Evolutionary conservation across 2,888 invertebrate genomes (phyloP), one percentile per base, ranked within the genome.

Genomic region (Ecdyonurus torrentis): DNA sequence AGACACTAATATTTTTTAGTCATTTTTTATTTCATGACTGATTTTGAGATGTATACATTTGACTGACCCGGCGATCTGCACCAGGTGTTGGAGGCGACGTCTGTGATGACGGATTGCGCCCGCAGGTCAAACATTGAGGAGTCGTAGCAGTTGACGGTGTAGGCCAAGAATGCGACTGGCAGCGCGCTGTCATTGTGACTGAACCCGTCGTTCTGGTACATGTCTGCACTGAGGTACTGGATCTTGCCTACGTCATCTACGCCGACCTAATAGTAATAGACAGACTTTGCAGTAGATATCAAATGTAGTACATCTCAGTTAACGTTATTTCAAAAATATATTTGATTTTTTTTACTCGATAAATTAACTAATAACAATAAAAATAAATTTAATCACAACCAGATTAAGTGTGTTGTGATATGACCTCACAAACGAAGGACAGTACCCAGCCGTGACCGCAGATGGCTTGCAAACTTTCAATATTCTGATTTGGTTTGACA

Each of bases 71-170:
- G 10, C 68, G 66, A 82, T 69, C 90, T 77, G 67, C 84, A 84
- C 70, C 81, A 84, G 0, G 88, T 87, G 66, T 85, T 86, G 2
- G 80, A 77, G 0, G 88, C 81, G 0, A 81, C 76, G 69, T 90
- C 86, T 0, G 89, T 86, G 37, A 76, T 70, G 0, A 83, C 81
- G 20, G 78, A 77, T 25, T 70, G 70, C 15, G 75, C 75, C 1
- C 69, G 69, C n/a, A 75, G 65, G 18, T 70, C 70, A 86, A 86
- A 87, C 52, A 80, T 77, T 1, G 73, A 75, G 2, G 78, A 75
- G 65, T 83, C 79, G 69, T 91, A 90, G 67, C 83, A 83, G 67
- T 81, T 84, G 37, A 78, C 73, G 66, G 78, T 78, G 19, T 70
- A 68, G 0, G 75, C 64, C 0, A 77, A 69, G 0, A 74, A 37